Percentiles rank a stretch among this genome's conserved stretches.
These are phyloP conservation scores for Acleris cristana DNA, from an alignment of 2,888 invertebrate species.

Conservation along the genomic window DNA sequence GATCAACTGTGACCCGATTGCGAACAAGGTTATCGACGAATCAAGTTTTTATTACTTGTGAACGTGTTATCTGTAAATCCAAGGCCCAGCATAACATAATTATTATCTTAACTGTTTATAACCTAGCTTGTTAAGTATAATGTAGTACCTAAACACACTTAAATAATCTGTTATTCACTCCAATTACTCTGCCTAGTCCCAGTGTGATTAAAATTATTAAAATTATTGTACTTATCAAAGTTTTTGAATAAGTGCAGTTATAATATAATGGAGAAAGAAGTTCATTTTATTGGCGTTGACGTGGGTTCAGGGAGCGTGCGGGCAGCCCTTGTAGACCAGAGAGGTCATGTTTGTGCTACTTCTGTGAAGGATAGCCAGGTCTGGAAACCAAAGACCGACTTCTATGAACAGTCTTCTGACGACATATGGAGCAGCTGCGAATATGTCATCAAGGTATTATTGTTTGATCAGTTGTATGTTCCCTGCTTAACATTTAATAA, in stretches of 20 bases:
- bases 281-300: constrained; percentile 93
- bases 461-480: background rate
- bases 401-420: constrained; percentile 95
- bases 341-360: constrained; percentile 87
- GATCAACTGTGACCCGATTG: background rate
- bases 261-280: constrained; percentile 48
- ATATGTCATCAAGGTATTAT: constrained; percentile 88
- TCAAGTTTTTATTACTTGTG: constrained; percentile 14
- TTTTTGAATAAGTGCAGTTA: background rate
- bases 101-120: background rate
- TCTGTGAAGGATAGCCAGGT: constrained; percentile 87
- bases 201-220: background rate
- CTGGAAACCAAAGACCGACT: constrained; percentile 90
- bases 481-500: too few species aligned
- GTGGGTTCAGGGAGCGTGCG: constrained; percentile 96
- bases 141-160: background rate
- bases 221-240: too few species aligned
- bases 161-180: background rate
- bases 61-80: constrained; percentile 5
- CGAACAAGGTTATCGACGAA: constrained; percentile 9
- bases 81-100: background rate
- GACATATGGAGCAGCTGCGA: constrained; percentile 93
- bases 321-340: constrained; percentile 89
- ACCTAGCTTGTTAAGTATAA: background rate
- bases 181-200: too few species aligned